Conservation (phyloP, 2,113 vertebrate species). For the Sialia sialis region DNA sequence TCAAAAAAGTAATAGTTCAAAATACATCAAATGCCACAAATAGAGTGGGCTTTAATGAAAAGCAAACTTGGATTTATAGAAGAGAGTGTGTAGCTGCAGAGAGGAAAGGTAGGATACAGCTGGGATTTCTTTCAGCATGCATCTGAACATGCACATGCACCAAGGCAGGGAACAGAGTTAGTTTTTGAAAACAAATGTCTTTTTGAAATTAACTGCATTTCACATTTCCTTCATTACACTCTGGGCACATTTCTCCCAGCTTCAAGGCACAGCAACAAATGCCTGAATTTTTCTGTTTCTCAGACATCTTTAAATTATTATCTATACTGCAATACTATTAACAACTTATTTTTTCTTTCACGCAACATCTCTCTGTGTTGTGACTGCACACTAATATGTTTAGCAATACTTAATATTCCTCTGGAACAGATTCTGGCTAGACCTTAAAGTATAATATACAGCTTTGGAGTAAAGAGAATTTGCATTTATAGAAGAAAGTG, state of each 20-base stretch:
- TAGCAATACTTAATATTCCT: background rate
- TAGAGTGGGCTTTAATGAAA: background rate
- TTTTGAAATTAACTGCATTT: background rate
- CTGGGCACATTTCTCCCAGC: background rate
- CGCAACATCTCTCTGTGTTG: background rate
- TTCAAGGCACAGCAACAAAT: background rate
- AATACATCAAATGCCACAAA: background rate
- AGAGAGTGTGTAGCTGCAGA: background rate
- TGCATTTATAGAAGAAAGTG: background rate
- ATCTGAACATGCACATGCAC: background rate
- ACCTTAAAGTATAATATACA: conserved; percentile 9
- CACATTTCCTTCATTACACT: background rate
- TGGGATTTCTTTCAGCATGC: background rate
- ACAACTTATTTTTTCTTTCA: background rate
- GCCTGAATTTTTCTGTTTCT: background rate
- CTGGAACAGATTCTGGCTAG: conserved; percentile 10
- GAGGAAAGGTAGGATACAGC: background rate
- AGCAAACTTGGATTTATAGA: background rate
- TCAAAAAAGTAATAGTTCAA: background rate
- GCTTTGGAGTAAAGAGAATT: conserved; percentile 6
- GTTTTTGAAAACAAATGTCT: background rate
- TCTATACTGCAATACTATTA: background rate
- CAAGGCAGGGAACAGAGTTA: background rate
- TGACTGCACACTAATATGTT: background rate
- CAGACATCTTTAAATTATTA: background rate